Conservation (phyloP, 30 jellyfish, hydroid and myxozoan species). For the Turritopsis dohrnii region DNA sequence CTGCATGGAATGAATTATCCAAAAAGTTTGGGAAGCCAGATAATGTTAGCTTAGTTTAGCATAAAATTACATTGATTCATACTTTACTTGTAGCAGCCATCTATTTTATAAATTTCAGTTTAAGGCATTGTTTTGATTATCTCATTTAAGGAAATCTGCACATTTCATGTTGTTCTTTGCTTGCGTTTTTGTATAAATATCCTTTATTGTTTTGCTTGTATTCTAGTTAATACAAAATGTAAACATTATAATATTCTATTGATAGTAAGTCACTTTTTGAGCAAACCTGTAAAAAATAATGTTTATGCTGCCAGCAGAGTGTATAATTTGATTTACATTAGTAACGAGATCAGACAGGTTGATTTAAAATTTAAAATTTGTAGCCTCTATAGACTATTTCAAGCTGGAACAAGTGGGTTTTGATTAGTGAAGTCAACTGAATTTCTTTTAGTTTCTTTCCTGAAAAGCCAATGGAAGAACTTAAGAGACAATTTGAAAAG, state of each 20-base stretch:
- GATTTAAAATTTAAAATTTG: neutral
- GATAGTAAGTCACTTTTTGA: neutral
- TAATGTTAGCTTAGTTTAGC: neutral
- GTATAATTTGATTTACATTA: neutral
- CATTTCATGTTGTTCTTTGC: neutral
- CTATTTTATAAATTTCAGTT: neutral
- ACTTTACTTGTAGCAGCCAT: neutral
- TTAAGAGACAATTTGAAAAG: conserved; percentile 47
- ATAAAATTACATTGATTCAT: neutral
- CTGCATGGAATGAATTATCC: neutral
- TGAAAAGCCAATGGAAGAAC: conserved; percentile 47
- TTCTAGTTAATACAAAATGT: neutral
- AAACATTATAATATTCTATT: neutral
- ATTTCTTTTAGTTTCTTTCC: conserved; percentile 34
- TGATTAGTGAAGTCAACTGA: neutral
- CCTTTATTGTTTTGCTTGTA: neutral
- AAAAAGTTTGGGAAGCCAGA: neutral
- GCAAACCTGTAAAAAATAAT: neutral
- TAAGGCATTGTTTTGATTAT: neutral
- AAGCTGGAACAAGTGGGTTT: neutral
- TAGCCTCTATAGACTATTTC: neutral
- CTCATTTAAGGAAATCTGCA: neutral
- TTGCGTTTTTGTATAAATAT: neutral
- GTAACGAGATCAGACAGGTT: neutral
- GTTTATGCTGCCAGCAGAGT: neutral